Evolutionary conservation across 2,797 vertebrate species (phyloP).

Genomic region (Lacerta agilis): DNA sequence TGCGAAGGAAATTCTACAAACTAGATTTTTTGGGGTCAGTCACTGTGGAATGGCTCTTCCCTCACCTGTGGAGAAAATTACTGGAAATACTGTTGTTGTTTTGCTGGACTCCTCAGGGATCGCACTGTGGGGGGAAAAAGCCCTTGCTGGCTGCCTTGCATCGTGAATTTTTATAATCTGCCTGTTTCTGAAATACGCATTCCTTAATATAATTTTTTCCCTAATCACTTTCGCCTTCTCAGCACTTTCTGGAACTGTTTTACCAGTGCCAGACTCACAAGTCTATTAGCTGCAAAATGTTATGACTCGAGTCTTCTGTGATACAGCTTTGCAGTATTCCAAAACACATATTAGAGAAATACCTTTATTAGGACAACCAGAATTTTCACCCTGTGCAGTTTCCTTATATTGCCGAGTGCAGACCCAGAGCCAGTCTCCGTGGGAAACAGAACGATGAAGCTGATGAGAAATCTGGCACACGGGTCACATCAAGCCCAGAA

Average conservation of each 20-base stretch:
- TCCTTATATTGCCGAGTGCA: not conserved
- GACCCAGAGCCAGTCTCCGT: not conserved
- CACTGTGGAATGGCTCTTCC: not conserved
- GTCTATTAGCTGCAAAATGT: slow-evolving; percentile 38
- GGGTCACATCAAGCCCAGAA: not conserved
- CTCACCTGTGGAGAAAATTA: not conserved
- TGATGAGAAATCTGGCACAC: slow-evolving; percentile 19
- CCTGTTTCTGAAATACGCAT: slow-evolving; percentile 12
- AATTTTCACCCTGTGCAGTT: not conserved
- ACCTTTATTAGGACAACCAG: too few species aligned
- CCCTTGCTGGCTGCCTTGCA: not conserved
- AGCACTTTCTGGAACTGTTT: not conserved
- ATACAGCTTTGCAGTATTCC: slow-evolving; percentile 23
- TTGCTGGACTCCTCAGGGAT: not conserved
- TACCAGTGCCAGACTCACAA: slow-evolving; percentile 21
- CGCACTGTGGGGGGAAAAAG: not conserved
- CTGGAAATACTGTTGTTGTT: slow-evolving; percentile 6
- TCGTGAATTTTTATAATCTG: slow-evolving; percentile 27
- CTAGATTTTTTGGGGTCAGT: not conserved
- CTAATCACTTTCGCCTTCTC: not conserved
- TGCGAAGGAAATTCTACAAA: not conserved
- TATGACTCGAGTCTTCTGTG: slow-evolving; percentile 1
- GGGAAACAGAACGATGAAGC: slow-evolving; percentile 21
- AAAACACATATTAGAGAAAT: too few species aligned
- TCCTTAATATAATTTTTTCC: not conserved